Evolutionary conservation across 2,888 invertebrate species (phyloP).

Genomic region (Leptopterna dolabrata): DNA sequence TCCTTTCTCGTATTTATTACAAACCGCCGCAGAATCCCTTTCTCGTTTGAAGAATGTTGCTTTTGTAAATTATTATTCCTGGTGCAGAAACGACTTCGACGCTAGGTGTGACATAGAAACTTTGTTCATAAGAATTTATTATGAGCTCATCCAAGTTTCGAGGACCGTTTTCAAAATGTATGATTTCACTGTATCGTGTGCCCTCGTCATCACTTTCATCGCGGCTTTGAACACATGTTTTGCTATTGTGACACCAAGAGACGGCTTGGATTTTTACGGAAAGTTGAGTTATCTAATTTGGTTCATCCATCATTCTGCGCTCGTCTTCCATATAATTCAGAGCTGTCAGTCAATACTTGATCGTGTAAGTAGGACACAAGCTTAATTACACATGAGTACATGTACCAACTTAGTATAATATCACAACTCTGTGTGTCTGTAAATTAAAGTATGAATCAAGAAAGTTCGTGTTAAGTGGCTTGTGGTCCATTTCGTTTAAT

Average conservation of each 20-base stretch:
- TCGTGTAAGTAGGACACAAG: not conserved
- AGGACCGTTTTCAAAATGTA: not conserved
- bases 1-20: not conserved
- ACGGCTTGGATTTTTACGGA: not conserved
- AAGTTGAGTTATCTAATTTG: not conserved
- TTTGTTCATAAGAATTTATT: not conserved
- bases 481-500: too few relatives aligned
- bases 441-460: too few relatives aligned
- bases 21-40: not conserved
- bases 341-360: not conserved
- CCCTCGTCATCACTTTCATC: not conserved
- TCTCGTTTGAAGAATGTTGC: not conserved
- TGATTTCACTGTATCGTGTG: not conserved
- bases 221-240: not conserved
- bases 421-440: too few relatives aligned
- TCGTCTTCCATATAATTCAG: not conserved
- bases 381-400: not conserved
- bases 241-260: not conserved
- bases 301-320: not conserved
- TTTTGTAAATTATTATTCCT: not conserved
- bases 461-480: too few relatives aligned
- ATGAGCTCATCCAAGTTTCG: not conserved
- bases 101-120: not conserved
- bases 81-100: not conserved
- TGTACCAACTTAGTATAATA: not conserved